A percentile compares a stretch with the other conserved stretches of the same genome.
Conservation (phyloP, 2,113 vertebrate species). For the Tichodroma muraria region DNA sequence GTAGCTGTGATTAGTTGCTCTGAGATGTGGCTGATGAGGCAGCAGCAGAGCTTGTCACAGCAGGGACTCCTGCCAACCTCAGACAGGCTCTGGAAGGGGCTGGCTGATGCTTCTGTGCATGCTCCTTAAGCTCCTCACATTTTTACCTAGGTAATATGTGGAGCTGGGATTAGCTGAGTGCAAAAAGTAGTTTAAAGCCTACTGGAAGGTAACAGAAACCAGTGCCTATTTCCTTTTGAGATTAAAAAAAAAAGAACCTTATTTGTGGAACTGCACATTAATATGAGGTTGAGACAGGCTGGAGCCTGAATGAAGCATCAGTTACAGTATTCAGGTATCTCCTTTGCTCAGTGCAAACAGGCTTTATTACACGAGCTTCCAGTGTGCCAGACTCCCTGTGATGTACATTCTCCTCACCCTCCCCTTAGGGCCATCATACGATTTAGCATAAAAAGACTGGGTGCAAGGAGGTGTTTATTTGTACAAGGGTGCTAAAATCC, state of each 20-base stretch:
- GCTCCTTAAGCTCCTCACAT: not conserved
- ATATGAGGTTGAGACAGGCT: not conserved
- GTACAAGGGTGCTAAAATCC: not conserved
- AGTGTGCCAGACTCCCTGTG: not conserved
- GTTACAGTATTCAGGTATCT: not conserved
- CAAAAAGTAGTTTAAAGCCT: not conserved
- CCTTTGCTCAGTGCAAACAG: not conserved
- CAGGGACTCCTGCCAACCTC: not conserved
- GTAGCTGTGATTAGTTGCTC: not conserved
- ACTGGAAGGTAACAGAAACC: not conserved
- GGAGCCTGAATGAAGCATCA: not conserved
- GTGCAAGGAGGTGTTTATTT: not conserved
- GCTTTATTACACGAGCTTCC: not conserved
- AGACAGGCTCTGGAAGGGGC: not conserved
- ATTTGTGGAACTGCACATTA: not conserved
- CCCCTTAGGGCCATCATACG: rapidly evolving
- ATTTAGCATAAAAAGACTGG: not conserved
- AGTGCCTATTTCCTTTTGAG: not conserved
- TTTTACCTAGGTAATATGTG: not conserved
- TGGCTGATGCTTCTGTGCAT: not conserved
- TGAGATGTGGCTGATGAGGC: not conserved
- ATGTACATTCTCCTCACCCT: rapidly evolving
- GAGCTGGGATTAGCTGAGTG: not conserved
- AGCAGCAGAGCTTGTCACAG: not conserved
- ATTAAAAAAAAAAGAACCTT: too few relatives aligned